Conservation (phyloP, 1,140 invertebrate genomes). For the Ips typographus region DNA sequence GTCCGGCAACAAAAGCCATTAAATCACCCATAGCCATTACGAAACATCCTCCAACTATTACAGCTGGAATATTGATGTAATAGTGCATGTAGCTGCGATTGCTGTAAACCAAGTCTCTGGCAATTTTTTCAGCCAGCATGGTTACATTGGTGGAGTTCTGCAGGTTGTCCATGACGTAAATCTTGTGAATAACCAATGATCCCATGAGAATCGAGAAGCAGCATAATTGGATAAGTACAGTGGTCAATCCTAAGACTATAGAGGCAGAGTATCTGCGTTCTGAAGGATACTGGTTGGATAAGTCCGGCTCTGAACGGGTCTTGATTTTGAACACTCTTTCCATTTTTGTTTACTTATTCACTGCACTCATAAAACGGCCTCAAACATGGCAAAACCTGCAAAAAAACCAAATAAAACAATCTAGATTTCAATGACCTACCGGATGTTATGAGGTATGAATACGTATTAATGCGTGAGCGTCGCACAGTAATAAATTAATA, state of each 20-base stretch:
- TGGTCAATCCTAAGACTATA: slow-evolving; percentile 63
- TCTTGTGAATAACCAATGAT: slow-evolving; percentile 15
- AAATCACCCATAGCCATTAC: slow-evolving; percentile 52
- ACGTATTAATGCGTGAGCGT: too few relatives aligned
- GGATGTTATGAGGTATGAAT: too few relatives aligned
- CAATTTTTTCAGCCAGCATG: slow-evolving; percentile 25
- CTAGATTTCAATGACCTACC: too few relatives aligned
- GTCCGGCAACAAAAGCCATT: slow-evolving; percentile 57
- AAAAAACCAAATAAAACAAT: too few relatives aligned
- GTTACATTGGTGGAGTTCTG: neutral
- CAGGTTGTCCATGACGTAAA: neutral
- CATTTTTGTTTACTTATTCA: slow-evolving; percentile 12
- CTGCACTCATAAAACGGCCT: too few relatives aligned
- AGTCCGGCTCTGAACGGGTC: slow-evolving; percentile 28
- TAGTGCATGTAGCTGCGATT: slow-evolving; percentile 24
- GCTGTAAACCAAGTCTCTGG: slow-evolving; percentile 25
- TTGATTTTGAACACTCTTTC: slow-evolving; percentile 37
- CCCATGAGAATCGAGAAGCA: slow-evolving; percentile 55
- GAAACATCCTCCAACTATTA: slow-evolving; percentile 36
- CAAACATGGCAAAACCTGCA: too few relatives aligned
- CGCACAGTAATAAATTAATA: too few relatives aligned
- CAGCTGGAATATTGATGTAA: slow-evolving; percentile 37
- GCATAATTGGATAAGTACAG: slow-evolving; percentile 60
- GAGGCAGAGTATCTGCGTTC: slow-evolving; percentile 67
- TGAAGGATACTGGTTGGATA: slow-evolving; percentile 49